Evolutionary conservation across 2,888 invertebrate genomes (phyloP).

Genomic region (Nasonia oneida): DNA sequence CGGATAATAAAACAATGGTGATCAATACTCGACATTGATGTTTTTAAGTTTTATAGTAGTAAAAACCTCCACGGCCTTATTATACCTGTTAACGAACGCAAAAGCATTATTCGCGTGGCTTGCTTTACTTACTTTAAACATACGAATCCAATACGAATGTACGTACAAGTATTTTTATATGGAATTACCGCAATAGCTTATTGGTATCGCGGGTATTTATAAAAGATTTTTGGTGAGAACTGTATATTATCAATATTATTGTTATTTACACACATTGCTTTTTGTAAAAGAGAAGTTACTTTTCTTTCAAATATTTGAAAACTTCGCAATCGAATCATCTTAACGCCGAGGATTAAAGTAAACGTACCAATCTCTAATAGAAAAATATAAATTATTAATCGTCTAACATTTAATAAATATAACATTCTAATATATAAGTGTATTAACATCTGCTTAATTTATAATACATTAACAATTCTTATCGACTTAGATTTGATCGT

Average conservation of each 20-base stretch:
- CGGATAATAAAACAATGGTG: conserved; percentile 44
- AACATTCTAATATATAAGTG: conserved; percentile 38
- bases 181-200: conserved; percentile 18
- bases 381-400: conserved; percentile 51
- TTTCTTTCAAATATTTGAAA: conserved; percentile 14
- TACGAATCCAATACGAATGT: conserved; percentile 46
- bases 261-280: conserved; percentile 46
- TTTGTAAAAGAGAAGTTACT: conserved; percentile 14
- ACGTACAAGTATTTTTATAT: conserved; percentile 43
- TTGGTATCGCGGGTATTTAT: conserved; percentile 34
- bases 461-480: neutral
- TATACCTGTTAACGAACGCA: neutral
- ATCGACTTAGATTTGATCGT: neutral
- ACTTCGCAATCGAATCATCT: conserved; percentile 3
- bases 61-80: conserved; percentile 15
- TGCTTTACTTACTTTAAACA: conserved; percentile 24
- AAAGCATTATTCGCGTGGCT: conserved; percentile 2
- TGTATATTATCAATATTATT: conserved; percentile 22
- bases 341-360: neutral
- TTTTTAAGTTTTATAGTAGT: conserved; percentile 32
- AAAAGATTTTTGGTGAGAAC: conserved; percentile 38
- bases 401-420: conserved; percentile 37
- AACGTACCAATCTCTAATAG: conserved; percentile 33
- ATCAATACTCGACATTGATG: conserved; percentile 27
- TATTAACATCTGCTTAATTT: conserved; percentile 9